phyloP scores from a whole-genome alignment of 1,140 invertebrate species.

The Bombus haemorrhoidalis region DNA sequence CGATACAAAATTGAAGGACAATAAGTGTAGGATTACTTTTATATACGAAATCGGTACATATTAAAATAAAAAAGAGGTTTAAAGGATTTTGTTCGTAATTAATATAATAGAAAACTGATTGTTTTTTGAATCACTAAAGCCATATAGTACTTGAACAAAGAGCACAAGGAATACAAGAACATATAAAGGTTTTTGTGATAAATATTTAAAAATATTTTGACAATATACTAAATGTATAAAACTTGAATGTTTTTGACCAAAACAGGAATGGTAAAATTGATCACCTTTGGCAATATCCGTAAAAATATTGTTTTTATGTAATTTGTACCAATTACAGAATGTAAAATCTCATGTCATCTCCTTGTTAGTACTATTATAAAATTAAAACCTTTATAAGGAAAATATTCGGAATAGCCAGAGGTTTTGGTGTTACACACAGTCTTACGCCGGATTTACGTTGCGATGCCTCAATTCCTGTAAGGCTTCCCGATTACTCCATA shows the following conservation, averaged over 20 bases:
- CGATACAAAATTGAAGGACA: background rate
- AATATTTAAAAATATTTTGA: background rate
- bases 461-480: constrained; percentile 77
- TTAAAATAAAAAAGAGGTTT: background rate
- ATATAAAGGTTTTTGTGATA: background rate
- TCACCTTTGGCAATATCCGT: background rate
- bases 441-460: constrained; percentile 80
- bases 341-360: background rate
- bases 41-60: background rate
- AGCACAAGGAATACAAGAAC: background rate
- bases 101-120: background rate
- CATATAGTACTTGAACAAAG: background rate
- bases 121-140: background rate
- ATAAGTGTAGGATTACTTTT: background rate
- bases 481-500: constrained; percentile 85
- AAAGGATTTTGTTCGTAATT: background rate
- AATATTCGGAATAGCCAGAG: constrained; percentile 54
- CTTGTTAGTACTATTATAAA: background rate
- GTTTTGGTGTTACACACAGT: constrained; percentile 73
- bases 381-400: background rate
- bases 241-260: background rate
- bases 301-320: background rate
- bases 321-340: background rate
- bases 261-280: background rate
- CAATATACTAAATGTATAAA: background rate